Percentiles rank a stretch among this genome's conserved stretches.
These are phyloP conservation scores for Alouatta palliata DNA, from an alignment of 2,113 vertebrate genomes.

Conservation along the genomic window DNA sequence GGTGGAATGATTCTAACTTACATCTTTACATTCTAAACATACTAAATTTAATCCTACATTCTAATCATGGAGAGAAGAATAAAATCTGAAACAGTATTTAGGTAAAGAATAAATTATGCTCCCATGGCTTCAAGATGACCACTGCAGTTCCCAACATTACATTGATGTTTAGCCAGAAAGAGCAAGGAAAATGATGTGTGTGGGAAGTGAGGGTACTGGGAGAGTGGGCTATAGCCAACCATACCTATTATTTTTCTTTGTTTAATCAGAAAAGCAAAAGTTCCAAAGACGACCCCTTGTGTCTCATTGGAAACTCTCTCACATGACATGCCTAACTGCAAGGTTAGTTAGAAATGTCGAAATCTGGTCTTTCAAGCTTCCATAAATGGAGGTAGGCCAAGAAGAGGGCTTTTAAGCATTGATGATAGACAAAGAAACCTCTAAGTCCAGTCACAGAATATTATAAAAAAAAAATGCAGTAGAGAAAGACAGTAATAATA, in stretches of 20 bases:
- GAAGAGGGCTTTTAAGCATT: not conserved
- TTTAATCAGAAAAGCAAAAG: not conserved
- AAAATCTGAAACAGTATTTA: not conserved
- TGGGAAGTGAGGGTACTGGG: accelerated
- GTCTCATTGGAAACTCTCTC: not conserved
- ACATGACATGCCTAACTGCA: not conserved
- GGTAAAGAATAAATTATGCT: not conserved
- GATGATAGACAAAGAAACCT: not conserved
- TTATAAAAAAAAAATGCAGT: not conserved
- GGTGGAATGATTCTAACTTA: not conserved
- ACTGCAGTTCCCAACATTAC: not conserved
- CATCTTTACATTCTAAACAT: not conserved
- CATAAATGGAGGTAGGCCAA: not conserved
- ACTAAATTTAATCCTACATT: not conserved
- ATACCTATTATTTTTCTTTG: not conserved
- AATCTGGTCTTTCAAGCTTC: not conserved
- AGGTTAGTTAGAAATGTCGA: not conserved
- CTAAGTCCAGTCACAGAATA: not conserved
- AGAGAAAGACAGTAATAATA: not conserved
- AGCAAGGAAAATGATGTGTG: not conserved
- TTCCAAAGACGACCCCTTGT: not conserved
- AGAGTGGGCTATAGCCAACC: not conserved
- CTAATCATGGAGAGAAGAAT: not conserved
- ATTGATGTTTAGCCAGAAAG: not conserved
- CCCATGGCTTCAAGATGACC: not conserved